Evolutionary conservation across 1,140 invertebrate species (phyloP), one percentile per base, ranked within the genome.

Genomic region (Zaprionus ghesquierei): DNA sequence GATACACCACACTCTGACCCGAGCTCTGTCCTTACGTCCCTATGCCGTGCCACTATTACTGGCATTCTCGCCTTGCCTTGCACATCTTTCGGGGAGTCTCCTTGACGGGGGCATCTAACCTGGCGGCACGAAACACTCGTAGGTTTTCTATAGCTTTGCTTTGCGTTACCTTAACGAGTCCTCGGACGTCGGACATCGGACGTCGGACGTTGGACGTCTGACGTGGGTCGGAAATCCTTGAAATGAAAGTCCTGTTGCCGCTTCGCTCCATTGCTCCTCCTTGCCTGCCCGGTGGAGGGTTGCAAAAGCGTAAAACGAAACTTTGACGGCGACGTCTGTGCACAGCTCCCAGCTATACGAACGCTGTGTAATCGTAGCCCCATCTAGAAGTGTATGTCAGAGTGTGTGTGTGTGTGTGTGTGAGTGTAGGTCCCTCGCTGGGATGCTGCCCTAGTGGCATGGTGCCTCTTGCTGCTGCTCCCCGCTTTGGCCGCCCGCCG

Each of bases 191-290:
- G n/a, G n/a, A n/a, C n/a, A n/a, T 61, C 55, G 60, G 60, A 13
- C 51, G 71, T 84, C 9, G 65, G 79, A 81, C 75, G 80, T 84
- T 18, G 56, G 66, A 75, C 41, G 63, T 65, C 75, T 68, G 81
- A 85, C 79, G 84, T 87, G 71, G 79, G 82, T 87, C 82, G 82
- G 82, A 86, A 86, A 86, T 86, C 82, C 82, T 86, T 86, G 82
- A 86, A 86, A 87, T 62, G 82, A 76, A 87, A 87, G 75, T 87
- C 82, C 82, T 71, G 79, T 46, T 46, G 41, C 41, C 41, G 41
- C 65, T 53, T 25, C 22, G 35, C 69, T 29, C 2, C 51, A 41
- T 41, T 18, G 35, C 35, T 41, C n/a, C 35, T 15, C 27, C 66
- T 53, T 44, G 49, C 58, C 56, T 51, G 61, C 65, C 56, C 41